Evolutionary conservation across 1,140 invertebrate genomes (phyloP), one percentile per base, ranked within the genome.

Genomic region (Augochlora pura): DNA sequence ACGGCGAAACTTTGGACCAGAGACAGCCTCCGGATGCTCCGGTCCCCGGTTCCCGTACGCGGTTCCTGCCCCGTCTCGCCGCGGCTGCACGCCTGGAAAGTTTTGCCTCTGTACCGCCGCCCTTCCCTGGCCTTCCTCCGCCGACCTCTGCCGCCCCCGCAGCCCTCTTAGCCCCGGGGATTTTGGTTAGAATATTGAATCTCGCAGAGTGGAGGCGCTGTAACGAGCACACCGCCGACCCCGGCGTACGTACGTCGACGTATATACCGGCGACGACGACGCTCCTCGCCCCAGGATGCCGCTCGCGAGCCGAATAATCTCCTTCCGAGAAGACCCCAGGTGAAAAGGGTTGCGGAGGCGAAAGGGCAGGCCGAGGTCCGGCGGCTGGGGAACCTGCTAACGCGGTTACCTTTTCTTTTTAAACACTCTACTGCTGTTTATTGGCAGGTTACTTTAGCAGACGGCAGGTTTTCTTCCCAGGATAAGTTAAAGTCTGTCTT

Each of bases 181-280:
- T 93, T 92, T 93, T 91, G 91, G 92, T 92, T 93, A 90, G 92
- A 92, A 93, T 93, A 93, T 93, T 93, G 91, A 93, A 93, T 93
- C 91, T 90, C 70, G 87, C 89, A 85, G 90, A 89, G 89, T 89
- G 86, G 89, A 89, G 88, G 89, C 86, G 89, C 87, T 90, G 91
- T 93, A 92, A 92, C 91, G 90, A 92, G 91, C 90, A 85, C 66
- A 81, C 81, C 79, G 85, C 67, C 80, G 80, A 86, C 85, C 64
- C 42, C 81, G 77, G 80, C 21, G 54, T 57, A 18, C 84, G 75
- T 78, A 84, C 78, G 82, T 75, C 81, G 23, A 38, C 21, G 82
- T 83, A 57, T 71, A 52, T 57, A 57, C 54, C 54, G 16, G 16
- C 83, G 69, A 68, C 59, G 73, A 59, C 38, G 69, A 81, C 70